Conservation (phyloP, 2,113 vertebrate genomes). For the Gulo gulo region DNA sequence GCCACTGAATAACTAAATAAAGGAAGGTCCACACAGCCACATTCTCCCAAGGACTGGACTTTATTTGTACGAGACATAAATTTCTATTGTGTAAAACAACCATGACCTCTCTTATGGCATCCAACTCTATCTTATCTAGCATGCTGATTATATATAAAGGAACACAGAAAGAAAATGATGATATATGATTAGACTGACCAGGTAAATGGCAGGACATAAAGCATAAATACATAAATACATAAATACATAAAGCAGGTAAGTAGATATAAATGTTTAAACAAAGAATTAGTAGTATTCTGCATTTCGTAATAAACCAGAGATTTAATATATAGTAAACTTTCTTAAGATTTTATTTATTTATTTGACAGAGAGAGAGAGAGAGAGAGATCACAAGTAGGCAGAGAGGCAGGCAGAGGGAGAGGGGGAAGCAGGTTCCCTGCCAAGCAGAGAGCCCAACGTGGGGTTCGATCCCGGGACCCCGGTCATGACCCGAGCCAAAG, state of each 20-base stretch:
- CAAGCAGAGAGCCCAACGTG: no score
- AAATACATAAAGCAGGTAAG: background rate
- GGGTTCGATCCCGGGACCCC: no score
- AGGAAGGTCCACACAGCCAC: background rate
- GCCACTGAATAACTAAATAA: background rate
- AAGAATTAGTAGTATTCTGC: background rate
- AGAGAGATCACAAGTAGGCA: no score
- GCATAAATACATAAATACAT: no score
- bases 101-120: background rate
- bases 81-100: background rate
- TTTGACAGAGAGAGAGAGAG: no score
- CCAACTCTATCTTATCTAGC: background rate
- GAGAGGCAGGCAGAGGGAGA: no score
- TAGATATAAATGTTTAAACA: background rate
- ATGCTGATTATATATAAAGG: background rate
- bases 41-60: background rate
- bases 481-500: no score
- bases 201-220: background rate
- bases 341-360: no score
- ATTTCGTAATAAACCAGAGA: background rate
- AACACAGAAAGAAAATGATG: background rate
- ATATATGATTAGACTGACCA: background rate
- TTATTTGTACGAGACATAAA: background rate
- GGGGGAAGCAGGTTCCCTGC: no score
- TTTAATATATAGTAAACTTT: background rate